These are phyloP conservation scores for Orycteropus afer DNA, from an alignment of 2,113 vertebrate genomes.

Conservation along the genomic window DNA sequence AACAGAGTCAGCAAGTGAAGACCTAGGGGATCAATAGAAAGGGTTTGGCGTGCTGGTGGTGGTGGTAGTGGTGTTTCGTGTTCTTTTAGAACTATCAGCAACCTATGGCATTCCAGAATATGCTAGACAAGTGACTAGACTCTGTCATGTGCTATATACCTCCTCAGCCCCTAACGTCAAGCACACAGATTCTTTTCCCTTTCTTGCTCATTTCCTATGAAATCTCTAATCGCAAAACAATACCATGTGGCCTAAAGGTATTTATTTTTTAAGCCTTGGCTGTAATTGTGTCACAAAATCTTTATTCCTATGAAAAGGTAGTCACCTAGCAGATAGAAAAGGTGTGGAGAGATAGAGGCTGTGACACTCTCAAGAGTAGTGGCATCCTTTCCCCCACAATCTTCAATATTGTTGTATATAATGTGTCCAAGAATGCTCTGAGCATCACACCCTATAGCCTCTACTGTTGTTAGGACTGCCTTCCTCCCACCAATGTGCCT, in stretches of 20 bases:
- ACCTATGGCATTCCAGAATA: background rate
- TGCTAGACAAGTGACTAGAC: background rate
- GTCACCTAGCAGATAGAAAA: background rate
- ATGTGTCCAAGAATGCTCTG: background rate
- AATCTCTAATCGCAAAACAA: background rate
- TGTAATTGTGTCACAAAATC: background rate
- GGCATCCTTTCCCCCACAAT: background rate
- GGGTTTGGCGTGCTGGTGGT: background rate
- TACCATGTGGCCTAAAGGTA: background rate
- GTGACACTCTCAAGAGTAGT: accelerated
- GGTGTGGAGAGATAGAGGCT: no score
- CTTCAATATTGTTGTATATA: accelerated
- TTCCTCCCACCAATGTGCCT: background rate
- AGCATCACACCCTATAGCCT: accelerated
- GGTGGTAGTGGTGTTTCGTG: background rate
- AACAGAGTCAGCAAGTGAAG: background rate
- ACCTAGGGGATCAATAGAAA: background rate
- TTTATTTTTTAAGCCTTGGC: background rate
- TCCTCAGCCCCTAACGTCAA: background rate
- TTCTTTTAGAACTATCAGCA: background rate
- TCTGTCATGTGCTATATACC: background rate
- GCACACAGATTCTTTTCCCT: background rate
- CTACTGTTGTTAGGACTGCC: accelerated
- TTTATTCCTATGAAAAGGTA: background rate
- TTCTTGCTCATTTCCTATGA: background rate